Percentiles rank a stretch among this genome's conserved stretches.
Evolutionary conservation across 2,113 vertebrate genomes (phyloP).

Genomic region (Mastomys coucha): DNA sequence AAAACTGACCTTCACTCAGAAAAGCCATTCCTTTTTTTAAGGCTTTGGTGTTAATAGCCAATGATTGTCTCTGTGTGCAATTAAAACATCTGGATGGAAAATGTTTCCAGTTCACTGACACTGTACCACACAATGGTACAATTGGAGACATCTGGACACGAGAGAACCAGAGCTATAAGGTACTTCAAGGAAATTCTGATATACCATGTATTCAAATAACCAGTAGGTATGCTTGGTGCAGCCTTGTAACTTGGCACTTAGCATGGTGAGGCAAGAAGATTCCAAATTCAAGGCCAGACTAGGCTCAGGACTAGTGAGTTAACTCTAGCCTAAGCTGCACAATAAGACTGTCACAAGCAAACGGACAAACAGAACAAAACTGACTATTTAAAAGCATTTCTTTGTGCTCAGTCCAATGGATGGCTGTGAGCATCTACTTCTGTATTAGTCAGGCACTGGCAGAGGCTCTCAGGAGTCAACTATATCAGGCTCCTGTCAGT

Average conservation of each 20-base stretch:
- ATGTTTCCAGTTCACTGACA: neutral
- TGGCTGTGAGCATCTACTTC: too few species aligned
- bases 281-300: neutral
- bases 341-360: neutral
- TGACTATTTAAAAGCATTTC: neutral
- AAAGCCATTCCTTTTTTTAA: constrained; percentile 73
- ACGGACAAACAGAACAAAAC: neutral
- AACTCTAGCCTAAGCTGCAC: neutral
- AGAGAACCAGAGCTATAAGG: neutral
- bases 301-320: neutral
- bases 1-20: constrained; percentile 73
- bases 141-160: neutral
- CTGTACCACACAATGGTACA: neutral
- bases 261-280: neutral
- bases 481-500: too few species aligned
- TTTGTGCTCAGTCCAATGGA: too few species aligned
- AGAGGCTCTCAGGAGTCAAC: too few species aligned
- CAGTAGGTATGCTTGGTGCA: neutral
- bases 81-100: constrained; percentile 68
- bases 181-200: neutral
- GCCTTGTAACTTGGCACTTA: neutral
- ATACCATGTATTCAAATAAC: neutral
- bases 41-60: neutral
- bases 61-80: neutral
- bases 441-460: too few species aligned